Percentiles rank a stretch among this genome's conserved stretches.
Evolutionary conservation across 2,113 vertebrate species (phyloP).

Genomic region (Reinhardtius hippoglossoides): DNA sequence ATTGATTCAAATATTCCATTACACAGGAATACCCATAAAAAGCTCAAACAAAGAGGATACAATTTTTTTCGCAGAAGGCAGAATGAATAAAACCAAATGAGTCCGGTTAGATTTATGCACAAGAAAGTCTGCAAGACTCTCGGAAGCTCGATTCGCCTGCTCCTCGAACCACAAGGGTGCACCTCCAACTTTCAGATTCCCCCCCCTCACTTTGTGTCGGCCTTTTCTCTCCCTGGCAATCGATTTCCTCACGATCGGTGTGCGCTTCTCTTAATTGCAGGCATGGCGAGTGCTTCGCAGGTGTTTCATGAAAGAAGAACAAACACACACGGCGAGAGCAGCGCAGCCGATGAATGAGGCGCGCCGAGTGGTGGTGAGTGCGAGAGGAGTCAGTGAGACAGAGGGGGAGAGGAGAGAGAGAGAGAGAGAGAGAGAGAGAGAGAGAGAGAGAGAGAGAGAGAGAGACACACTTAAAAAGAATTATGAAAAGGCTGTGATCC

Average conservation of each 20-base stretch:
- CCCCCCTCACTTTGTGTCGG: slow-evolving; percentile 6
- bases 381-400: slow-evolving; percentile 2
- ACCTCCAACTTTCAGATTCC: slow-evolving; percentile 43
- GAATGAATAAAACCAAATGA: not conserved
- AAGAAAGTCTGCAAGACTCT: not conserved
- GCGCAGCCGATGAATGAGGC: slow-evolving; percentile 34
- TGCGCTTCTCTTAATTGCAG: slow-evolving; percentile 51
- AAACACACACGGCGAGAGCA: slow-evolving; percentile 57
- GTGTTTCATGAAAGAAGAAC: slow-evolving; percentile 64
- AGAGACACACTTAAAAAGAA: slow-evolving; percentile 51
- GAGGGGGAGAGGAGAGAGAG: slow-evolving; percentile 20
- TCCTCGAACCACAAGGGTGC: slow-evolving; percentile 33
- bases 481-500: slow-evolving; percentile 62
- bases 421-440: slow-evolving; percentile 5
- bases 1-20: not conserved
- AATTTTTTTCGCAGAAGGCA: not conserved
- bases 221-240: slow-evolving; percentile 23
- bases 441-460: slow-evolving; percentile 12
- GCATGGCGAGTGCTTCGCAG: slow-evolving; percentile 56
- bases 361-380: slow-evolving; percentile 13
- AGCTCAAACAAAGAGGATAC: not conserved
- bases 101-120: no score
- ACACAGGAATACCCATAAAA: not conserved
- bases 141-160: slow-evolving; percentile 19
- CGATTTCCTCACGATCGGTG: slow-evolving; percentile 34